phyloP scores from a whole-genome alignment of 2,113 vertebrate genomes.

The Lichenostomus cassidix region DNA sequence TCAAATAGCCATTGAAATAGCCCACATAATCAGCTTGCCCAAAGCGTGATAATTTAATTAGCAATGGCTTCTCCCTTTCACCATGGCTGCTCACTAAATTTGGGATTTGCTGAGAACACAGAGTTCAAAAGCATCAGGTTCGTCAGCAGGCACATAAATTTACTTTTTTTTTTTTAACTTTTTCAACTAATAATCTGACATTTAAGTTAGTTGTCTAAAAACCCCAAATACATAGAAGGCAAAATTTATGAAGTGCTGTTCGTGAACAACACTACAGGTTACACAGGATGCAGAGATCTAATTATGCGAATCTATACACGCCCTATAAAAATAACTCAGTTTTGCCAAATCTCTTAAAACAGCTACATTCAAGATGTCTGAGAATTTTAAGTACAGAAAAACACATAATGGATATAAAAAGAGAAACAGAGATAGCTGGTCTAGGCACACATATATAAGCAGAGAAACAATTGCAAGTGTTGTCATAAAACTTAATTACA shows the following conservation, averaged over 20 bases:
- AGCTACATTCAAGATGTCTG: neutral
- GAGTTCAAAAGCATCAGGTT: neutral
- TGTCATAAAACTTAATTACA: neutral
- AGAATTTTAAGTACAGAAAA: neutral
- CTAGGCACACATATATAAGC: neutral
- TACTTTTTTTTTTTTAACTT: neutral
- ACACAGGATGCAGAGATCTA: neutral
- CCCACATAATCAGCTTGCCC: neutral
- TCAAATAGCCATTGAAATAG: neutral
- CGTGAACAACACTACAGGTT: neutral
- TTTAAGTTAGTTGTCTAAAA: neutral
- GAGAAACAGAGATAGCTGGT: neutral
- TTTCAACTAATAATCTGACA: neutral
- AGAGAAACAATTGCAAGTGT: neutral
- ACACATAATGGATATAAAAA: neutral
- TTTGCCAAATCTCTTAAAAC: neutral
- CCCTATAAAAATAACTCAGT: neutral
- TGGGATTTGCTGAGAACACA: neutral
- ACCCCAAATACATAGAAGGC: neutral
- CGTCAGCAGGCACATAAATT: neutral
- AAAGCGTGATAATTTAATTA: neutral
- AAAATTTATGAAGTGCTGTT: neutral
- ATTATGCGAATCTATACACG: neutral
- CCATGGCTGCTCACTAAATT: neutral
- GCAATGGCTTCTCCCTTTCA: neutral